Percentiles rank a stretch among this genome's conserved stretches.
Evolutionary conservation across 2,888 invertebrate genomes (phyloP).

Genomic region (Oscheius sp.): DNA sequence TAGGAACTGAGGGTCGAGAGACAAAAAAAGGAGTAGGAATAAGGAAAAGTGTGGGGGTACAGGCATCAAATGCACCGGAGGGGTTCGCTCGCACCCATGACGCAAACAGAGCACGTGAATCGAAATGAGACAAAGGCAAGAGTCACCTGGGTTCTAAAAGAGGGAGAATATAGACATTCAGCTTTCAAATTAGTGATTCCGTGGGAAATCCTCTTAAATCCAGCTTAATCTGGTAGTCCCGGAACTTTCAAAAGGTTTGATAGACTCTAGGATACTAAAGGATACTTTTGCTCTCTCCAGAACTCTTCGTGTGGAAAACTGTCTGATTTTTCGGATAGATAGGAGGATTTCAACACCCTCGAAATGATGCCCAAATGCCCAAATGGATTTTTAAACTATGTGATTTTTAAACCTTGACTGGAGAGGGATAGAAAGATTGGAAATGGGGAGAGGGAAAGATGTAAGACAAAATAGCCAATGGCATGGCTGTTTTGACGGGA

Average conservation of each 20-base stretch:
- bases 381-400: no score
- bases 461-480: no score
- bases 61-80: conserved; percentile 9
- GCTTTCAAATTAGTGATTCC: no score
- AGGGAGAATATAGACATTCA: no score
- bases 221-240: no score
- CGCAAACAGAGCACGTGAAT: background rate
- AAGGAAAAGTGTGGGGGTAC: background rate
- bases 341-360: background rate
- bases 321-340: background rate
- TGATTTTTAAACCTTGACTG: no score
- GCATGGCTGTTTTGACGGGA: no score
- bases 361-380: background rate
- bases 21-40: background rate
- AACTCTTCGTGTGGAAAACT: no score
- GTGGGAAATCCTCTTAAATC: no score
- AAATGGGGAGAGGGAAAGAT: no score
- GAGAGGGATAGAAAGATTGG: no score
- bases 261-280: background rate
- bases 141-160: background rate
- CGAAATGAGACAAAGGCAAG: background rate
- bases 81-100: conserved; percentile 4
- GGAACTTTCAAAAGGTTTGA: background rate
- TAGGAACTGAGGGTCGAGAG: background rate
- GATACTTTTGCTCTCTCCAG: no score